phyloP scores from a whole-genome alignment of 1,140 invertebrate species.

The Cyphomyrmex costatus region DNA sequence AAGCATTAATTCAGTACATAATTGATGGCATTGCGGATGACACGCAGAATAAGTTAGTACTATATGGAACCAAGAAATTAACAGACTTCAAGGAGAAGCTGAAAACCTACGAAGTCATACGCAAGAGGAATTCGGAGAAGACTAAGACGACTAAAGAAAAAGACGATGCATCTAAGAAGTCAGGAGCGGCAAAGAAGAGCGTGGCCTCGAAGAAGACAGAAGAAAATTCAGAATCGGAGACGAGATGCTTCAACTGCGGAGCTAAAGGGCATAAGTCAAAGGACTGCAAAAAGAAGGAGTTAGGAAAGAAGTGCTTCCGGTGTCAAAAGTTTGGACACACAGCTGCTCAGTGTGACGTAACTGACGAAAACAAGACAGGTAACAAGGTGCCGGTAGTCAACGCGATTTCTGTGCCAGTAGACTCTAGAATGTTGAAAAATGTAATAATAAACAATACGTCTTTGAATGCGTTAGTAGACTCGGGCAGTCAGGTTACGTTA shows the following conservation, averaged over 20 bases:
- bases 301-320: constrained; percentile 43
- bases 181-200: too few species aligned
- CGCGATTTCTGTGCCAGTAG: background rate
- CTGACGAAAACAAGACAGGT: background rate
- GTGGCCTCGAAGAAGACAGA: background rate
- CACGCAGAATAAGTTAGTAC: too few species aligned
- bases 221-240: background rate
- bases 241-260: constrained; percentile 27
- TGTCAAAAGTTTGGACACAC: constrained; percentile 23
- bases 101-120: too few species aligned
- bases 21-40: too few species aligned
- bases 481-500: background rate
- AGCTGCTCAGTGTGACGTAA: background rate
- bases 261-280: background rate
- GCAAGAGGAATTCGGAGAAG: too few species aligned
- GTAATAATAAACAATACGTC: background rate
- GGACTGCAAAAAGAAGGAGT: constrained; percentile 7
- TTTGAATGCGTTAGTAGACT: background rate
- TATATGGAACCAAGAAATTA: too few species aligned
- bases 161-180: too few species aligned
- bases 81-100: too few species aligned
- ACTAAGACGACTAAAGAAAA: too few species aligned
- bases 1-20: too few species aligned
- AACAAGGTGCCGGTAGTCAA: background rate
- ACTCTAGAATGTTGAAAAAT: background rate